Evolutionary conservation across 2,888 invertebrate genomes (phyloP), one percentile per base, ranked within the genome.

Genomic region (Hemistola chrysoprasaria): DNA sequence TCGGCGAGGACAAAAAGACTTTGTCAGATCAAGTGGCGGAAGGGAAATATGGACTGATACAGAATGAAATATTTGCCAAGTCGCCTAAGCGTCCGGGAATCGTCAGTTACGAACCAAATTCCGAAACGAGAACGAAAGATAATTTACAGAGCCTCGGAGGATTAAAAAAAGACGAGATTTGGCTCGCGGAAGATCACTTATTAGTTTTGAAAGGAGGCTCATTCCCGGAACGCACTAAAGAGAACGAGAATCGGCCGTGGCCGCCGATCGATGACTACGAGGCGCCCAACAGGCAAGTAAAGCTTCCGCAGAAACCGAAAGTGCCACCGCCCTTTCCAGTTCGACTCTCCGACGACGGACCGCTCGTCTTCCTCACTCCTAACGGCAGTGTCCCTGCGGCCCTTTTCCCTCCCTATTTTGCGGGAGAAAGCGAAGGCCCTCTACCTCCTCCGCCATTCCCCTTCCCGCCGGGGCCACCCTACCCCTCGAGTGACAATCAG

Each of bases 311-410:
- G 34, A 92, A 93, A 78, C 95, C 96, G 6, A 93, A 93, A 80
- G 92, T 96, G 63, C 96, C 97, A 81, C 97, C 97, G 91, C 97
- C 97, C 88, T 97, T 97, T 93, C 97, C 97, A 74, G 94, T 97
- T 83, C 96, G 95, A 88, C 93, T 97, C 80, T 91, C 92, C 78
- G 95, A 96, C 75, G 92, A 93, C 71, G 96, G 95, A 69, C 96
- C 96, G 75, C 91, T 96, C 83, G 93, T 95, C 90, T 94, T 96
- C 91, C 92, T 97, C 86, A 94, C 95, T 78, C 91, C 92, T 87
- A 94, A 95, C 90, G 91, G 92, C 65, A 92, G 93, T 90, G 90
- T 92, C 90, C 91, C 93, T 90, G 90, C 93, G 90, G 85, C 92
- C 88, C 67, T 90, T 81, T 91, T 92, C 91, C 90, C 91, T 90